Base-by-base conservation (phyloP, 92 coral and sea anemone species). In the Metridium senile region DNA sequence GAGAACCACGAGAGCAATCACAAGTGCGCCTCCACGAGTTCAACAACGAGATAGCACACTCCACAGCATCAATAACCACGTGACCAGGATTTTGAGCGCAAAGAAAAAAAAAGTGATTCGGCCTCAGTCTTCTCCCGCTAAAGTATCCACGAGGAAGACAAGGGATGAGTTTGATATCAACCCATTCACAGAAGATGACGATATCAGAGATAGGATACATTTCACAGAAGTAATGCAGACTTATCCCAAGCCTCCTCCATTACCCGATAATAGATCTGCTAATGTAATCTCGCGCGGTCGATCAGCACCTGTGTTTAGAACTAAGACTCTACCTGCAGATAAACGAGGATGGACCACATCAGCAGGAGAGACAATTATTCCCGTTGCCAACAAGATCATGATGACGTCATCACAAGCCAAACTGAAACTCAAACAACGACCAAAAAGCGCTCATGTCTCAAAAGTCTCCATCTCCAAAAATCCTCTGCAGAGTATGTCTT, bases 321-420 rank as follows among this genome's bases (percentile, higher is more conserved):
- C 95, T 9, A 86, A 71, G 81, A 83, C 86, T 46, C 89, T 91
- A 63, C 97, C 97, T 13, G 82, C 87, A 19, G 89, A 89, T 39
- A 85, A 74, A 75, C 92, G 97, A n/a, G 95, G 95, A 1, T 92
- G 95, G 97, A 92, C 93, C 23, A 89, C 97, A 26, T 94, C 98
- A 22, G 95, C 86, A 29, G 76, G 68, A 29, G 93, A 82, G 26
- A 77, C 86, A 18, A 72, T 84, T 18, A 68, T 62, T 34, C 79
- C 86, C 70, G 87, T 89, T 9, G 93, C 82, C 53, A 94, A 94
- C 69, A 94, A 87, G 45, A 85, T 94, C 23, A 94, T 94, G 98
- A 77, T 88, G 30, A 78, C 89, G 8, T 89, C 97, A 11, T 72
- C 87, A 34, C 95, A 92, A 65, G 86, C 97, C 58, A 89, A 89